Base-by-base conservation (phyloP, 1,140 invertebrate genomes). In the Protaetia brevitarsis region DNA sequence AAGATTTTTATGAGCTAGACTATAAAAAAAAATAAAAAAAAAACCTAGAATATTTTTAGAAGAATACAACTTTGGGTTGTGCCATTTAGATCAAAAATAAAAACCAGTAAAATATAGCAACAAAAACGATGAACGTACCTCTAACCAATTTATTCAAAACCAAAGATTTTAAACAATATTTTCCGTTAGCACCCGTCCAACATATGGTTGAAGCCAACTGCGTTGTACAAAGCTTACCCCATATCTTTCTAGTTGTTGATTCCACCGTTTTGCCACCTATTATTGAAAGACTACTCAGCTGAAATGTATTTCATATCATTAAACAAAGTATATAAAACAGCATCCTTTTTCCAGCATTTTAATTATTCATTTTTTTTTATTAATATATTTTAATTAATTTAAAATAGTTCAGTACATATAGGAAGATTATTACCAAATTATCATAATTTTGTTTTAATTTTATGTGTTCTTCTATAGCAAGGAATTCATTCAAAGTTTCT, bases 161-260 rank as follows among this genome's bases (percentile, higher is more conserved):
- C 29, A 64, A n/a, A 1, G 21, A n/a, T 29, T 51, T 64, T 21
- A 64, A 51, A 27, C 62, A 64, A 28, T 64, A 51, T 51, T 64
- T 64, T 26, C 62, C 62, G 28, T 64, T 64, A 8, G 62, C 62
- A 13, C 62, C 62, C 11, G 62, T 64, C 62, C 62, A 64, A 26
- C 62, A 64, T 6, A 64, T 64, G n/a, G 13, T 64, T 13, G 62
- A 41, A 21, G 62, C 62, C 13, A 64, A 51, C 10, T 41, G 19
- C 8, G 62, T 64, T 11, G 62, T 45, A 31, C 62, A 64, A 28
- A 64, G 62, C 29, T 30, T 26, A 16, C 28, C 51, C 62, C 62
- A 64, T 29, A 64, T 64, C 19, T 64, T 64, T 27, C 62, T 64
- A 7, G 62, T 64, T 28, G 62, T 23, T 10, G 62, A 41, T 51